Base-by-base conservation (phyloP, 2,888 invertebrate species). In the Bellardia pandia region DNA sequence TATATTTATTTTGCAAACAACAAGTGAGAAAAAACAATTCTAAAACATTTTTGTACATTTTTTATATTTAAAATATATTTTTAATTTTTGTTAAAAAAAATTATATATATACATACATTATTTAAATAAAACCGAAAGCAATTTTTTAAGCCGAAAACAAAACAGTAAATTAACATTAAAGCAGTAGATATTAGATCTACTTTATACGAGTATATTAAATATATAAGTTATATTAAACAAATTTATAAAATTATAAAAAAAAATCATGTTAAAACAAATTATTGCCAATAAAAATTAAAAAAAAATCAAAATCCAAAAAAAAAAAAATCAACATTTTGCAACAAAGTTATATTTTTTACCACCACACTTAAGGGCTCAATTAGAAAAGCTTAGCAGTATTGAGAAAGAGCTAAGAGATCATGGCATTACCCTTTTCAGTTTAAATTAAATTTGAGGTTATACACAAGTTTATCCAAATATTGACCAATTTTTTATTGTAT, bases 251-350 rank as follows among this genome's bases (percentile, higher is more conserved):
- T 62, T 83, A 76, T 83, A 37, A 37, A 76, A 64, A 68, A 45
- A 60, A 78, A 78, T 64, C 78, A 85, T 85, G 85, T 85, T 85
- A 85, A 69, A 85, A 79, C 53, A 83, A 85, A 79, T 84, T 78
- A 84, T 84, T 85, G 85, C 85, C 85, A 85, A 85, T 85, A 85
- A 85, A 71, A 56, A 62, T 37, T 33, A 75, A 69, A 58, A 62
- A 79, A 48, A 77, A 69, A 82, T 33, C n/a, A 64, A 72, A 72
- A 48, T 45, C 13, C 11, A 45, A 45, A 45, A 7, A 8, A 6
- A n/a, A 66, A 72, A 74, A 16, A 48, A 75, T 13, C 13, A n/a
- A 68, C 2, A 56, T 68, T 53, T 53, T 40, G 33, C 62, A 16
- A 62, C 2, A 37, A 62, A 40, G 62, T 64, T 40, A 64, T 37